Base-by-base conservation (phyloP, 2,797 vertebrate genomes). In the Acanthurus tractus region DNA sequence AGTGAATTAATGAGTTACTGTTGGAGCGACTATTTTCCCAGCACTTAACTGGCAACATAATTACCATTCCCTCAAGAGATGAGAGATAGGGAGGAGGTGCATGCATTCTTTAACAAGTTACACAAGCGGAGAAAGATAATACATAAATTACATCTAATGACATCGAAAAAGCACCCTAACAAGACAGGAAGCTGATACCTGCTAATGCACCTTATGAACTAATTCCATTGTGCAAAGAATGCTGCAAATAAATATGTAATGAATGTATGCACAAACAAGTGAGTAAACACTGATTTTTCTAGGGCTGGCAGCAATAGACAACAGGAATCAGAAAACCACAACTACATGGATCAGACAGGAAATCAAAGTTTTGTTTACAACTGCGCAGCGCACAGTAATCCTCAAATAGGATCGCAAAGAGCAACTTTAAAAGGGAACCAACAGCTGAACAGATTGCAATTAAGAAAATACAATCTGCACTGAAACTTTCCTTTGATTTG, bases 1-100 rank as follows among this genome's bases (percentile, higher is more conserved):
- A 89, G 88, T 83, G 93, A 94, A 92, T 95, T 95, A 95, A 95
- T 92, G 93, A 95, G 93, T 91, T 90, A 92, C 91, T 92, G 90
- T 91, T 88, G 84, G 70, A 86, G 84, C 78, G 4, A 57, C 78
- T 74, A 85, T 91, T 92, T 93, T 94, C 88, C 90, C 92, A 93
- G 86, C 88, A 88, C 85, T 88, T 85, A 86, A 90, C 81, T 75
- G 78, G 78, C 86, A 84, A 83, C 81, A 80, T 90, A 91, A 93
- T 93, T 91, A 92, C 78, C 70, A 67, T 82, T 83, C 74, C 81
- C 79, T 74, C 46, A 44, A 86, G 85, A 85, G 85, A 85, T 81
- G 83, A 83, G 71, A 70, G 72, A 79, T 36, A 6, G 40, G 63
- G 68, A 61, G 80, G 86, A 58, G 74, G 56, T 17, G 40, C 48